These are phyloP conservation scores for Coelopa pilipes DNA, from an alignment of 2,888 invertebrate genomes.

Conservation along the genomic window DNA sequence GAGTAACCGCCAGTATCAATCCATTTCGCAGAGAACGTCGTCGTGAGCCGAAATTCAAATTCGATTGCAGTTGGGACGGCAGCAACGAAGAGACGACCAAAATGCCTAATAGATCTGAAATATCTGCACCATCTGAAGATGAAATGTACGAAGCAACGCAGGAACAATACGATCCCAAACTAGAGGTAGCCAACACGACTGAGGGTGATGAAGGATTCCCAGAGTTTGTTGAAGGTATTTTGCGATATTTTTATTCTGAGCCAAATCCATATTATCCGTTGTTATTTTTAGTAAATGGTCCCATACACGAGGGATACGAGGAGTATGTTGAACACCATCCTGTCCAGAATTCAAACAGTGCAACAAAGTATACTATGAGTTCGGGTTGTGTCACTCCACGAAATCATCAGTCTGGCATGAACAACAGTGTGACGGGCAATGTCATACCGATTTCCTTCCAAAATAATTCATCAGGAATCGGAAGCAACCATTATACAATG, in stretches of 20 bases:
- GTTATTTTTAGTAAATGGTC: constrained; percentile 34
- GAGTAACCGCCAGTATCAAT: too few species aligned
- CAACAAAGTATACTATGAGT: constrained; percentile 23
- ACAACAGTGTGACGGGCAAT: constrained; percentile 29
- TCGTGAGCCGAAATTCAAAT: constrained; percentile 46
- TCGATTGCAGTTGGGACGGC: constrained; percentile 39
- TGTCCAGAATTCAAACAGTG: background rate
- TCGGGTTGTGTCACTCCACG: background rate
- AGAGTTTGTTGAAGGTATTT: constrained; percentile 48
- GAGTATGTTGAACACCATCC: constrained; percentile 39
- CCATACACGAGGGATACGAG: constrained; percentile 40
- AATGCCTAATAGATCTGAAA: constrained; percentile 12
- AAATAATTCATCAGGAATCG: constrained; percentile 2
- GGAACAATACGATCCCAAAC: constrained; percentile 25
- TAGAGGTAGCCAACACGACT: constrained; percentile 12
- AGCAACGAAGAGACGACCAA: constrained; percentile 27
- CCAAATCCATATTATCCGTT: background rate
- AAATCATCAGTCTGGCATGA: constrained; percentile 28
- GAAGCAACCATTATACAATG: constrained; percentile 12
- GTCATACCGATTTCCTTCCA: constrained; percentile 25
- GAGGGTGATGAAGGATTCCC: constrained; percentile 38
- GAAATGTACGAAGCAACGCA: constrained; percentile 8
- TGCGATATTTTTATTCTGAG: too few species aligned
- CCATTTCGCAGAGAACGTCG: constrained; percentile 51
- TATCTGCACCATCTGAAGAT: background rate